phyloP scores from a whole-genome alignment of 1,140 invertebrate species.

The Bombus sibiricus region DNA sequence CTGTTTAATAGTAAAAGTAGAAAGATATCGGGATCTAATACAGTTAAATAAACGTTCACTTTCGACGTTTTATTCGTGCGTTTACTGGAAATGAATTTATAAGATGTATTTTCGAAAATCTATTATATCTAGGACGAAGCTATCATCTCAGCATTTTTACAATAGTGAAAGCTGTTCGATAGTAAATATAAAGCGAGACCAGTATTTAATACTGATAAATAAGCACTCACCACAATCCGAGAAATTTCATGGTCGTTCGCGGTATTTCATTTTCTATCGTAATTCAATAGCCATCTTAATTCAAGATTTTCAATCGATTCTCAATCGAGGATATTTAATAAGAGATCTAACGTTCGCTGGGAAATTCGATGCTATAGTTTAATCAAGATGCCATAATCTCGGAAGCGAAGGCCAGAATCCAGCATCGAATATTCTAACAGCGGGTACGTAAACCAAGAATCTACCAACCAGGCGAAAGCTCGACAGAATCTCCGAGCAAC shows the following conservation, averaged over 20 bases:
- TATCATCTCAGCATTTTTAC: not conserved
- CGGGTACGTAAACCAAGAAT: slow-evolving; percentile 10
- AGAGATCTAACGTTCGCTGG: not conserved
- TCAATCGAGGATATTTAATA: not conserved
- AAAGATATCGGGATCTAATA: no score
- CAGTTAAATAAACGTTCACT: no score
- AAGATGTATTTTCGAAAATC: no score
- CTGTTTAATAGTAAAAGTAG: no score
- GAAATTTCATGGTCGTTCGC: not conserved
- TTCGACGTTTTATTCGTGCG: no score
- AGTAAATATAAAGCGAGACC: not conserved
- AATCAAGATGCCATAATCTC: slow-evolving; percentile 11
- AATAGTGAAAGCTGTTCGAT: not conserved
- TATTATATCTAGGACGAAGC: no score
- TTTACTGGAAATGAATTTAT: no score
- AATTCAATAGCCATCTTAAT: not conserved
- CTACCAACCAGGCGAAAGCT: not conserved
- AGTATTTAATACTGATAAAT: not conserved
- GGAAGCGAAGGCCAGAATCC: not conserved
- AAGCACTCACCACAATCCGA: not conserved
- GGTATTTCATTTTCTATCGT: not conserved
- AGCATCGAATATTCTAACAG: not conserved
- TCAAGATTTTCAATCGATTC: not conserved
- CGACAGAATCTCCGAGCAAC: not conserved
- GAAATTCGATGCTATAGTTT: not conserved